A percentile compares a stretch with the other conserved stretches of the same genome.
phyloP scores from a whole-genome alignment of 2,797 vertebrate species.

The Sardinella longiceps region DNA sequence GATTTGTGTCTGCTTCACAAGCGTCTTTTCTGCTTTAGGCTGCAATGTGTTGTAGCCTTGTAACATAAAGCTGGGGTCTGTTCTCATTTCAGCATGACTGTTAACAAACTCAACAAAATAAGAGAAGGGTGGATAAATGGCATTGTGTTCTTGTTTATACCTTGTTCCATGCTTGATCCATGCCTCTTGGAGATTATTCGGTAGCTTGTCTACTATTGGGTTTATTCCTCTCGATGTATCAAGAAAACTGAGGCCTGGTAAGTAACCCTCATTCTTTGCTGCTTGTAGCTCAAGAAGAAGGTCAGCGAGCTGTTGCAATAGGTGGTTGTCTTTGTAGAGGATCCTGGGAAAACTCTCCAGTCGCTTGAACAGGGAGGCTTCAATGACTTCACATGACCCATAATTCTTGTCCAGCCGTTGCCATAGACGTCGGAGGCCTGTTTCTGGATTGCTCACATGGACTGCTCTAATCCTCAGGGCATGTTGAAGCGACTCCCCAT shows the following conservation, averaged over 20 bases:
- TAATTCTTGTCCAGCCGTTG: too few species aligned
- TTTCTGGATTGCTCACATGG: too few species aligned
- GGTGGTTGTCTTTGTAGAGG: not conserved
- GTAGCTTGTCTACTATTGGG: slow-evolving; percentile 23
- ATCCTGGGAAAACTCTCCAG: not conserved
- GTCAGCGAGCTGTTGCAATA: not conserved
- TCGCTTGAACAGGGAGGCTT: too few species aligned
- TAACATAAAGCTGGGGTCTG: slow-evolving; percentile 37
- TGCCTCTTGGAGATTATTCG: slow-evolving; percentile 29
- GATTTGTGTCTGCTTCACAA: not conserved
- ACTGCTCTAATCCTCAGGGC: too few species aligned
- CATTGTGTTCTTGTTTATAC: slow-evolving; percentile 23
- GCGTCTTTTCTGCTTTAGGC: not conserved
- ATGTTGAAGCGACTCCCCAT: too few species aligned
- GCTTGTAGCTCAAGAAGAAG: not conserved
- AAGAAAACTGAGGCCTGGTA: not conserved
- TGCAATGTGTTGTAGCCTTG: not conserved
- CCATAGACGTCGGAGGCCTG: too few species aligned
- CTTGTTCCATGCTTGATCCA: slow-evolving; percentile 27
- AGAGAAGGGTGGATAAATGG: slow-evolving; percentile 38
- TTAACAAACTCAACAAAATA: slow-evolving; percentile 40
- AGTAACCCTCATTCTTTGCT: not conserved
- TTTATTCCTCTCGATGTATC: not conserved
- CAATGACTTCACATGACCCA: too few species aligned
- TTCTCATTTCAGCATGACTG: slow-evolving; percentile 33